These are phyloP conservation scores for Euphonia xanthogaster DNA, from an alignment of 2,797 vertebrate genomes.

Conservation along the genomic window DNA sequence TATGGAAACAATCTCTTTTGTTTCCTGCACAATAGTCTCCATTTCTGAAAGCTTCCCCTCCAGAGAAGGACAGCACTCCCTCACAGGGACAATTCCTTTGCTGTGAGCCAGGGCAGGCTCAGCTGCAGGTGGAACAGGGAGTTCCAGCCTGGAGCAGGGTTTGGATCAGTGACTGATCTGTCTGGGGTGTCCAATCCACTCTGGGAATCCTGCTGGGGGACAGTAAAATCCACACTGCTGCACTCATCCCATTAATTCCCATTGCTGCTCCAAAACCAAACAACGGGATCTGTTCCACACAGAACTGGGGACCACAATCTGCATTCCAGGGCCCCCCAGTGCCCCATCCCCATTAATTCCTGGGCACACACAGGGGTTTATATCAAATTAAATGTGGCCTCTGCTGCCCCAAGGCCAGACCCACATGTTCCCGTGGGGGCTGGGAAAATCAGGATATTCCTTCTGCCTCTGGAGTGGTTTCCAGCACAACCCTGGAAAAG, in stretches of 20 bases:
- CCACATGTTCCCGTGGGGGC: too few species aligned
- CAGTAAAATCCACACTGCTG: neutral
- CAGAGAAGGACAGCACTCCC: neutral
- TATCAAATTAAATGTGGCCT: neutral
- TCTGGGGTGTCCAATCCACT: accelerated
- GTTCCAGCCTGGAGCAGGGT: neutral
- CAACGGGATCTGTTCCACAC: accelerated
- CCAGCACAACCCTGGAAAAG: neutral
- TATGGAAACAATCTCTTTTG: slow-evolving; percentile 1
- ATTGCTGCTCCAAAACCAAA: neutral
- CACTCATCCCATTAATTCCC: neutral
- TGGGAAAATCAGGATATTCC: neutral
- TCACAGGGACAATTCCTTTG: accelerated
- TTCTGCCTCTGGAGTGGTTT: neutral
- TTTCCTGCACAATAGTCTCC: neutral
- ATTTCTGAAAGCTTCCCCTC: neutral
- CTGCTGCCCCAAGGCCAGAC: neutral
- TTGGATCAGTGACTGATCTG: neutral
- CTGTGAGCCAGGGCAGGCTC: neutral
- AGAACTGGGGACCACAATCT: neutral
- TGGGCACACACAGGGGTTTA: neutral
- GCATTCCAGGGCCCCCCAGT: neutral
- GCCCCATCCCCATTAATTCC: neutral
- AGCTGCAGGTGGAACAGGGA: neutral
- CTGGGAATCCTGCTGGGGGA: neutral